A percentile compares a stretch with the other conserved stretches of the same genome.
Conservation (phyloP, 2,888 invertebrate species). For the Pilophorus perplexus region DNA sequence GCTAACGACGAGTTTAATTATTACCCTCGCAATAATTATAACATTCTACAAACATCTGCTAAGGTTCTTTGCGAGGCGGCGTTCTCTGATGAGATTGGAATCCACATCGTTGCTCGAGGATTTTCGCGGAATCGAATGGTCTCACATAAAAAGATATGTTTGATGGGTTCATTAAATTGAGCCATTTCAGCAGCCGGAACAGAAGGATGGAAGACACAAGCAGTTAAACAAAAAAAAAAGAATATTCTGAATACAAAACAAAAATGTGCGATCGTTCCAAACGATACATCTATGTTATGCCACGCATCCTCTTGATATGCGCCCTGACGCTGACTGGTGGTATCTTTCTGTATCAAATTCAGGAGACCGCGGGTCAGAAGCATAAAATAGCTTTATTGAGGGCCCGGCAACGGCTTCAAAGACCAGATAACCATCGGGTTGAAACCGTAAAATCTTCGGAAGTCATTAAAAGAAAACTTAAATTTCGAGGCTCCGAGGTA, state of each 20-base stretch:
- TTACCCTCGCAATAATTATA: background rate
- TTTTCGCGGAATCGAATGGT: background rate
- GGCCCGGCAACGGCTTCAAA: conserved; percentile 14
- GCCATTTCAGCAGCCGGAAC: background rate
- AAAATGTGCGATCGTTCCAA: conserved; percentile 13
- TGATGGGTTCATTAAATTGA: conserved; percentile 18
- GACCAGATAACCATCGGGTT: conserved; percentile 15
- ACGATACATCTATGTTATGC: conserved; percentile 25
- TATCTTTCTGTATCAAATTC: conserved; percentile 8
- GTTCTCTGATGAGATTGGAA: background rate
- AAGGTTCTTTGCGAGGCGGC: background rate
- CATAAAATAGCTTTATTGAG: conserved; percentile 34
- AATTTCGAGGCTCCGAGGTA: conserved; percentile 11
- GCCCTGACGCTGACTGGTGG: conserved; percentile 4
- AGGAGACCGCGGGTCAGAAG: conserved; percentile 2
- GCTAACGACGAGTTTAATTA: too few relatives aligned
- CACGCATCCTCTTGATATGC: conserved; percentile 7
- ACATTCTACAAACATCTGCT: background rate
- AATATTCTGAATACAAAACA: background rate
- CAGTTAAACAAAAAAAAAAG: conserved; percentile 1
- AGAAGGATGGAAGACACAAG: background rate
- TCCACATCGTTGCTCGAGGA: background rate
- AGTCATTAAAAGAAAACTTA: conserved; percentile 30
- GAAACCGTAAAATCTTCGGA: conserved; percentile 35
- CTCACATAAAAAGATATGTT: background rate